These are phyloP conservation scores for Channa argus DNA, from an alignment of 2,113 vertebrate genomes.

Conservation along the genomic window DNA sequence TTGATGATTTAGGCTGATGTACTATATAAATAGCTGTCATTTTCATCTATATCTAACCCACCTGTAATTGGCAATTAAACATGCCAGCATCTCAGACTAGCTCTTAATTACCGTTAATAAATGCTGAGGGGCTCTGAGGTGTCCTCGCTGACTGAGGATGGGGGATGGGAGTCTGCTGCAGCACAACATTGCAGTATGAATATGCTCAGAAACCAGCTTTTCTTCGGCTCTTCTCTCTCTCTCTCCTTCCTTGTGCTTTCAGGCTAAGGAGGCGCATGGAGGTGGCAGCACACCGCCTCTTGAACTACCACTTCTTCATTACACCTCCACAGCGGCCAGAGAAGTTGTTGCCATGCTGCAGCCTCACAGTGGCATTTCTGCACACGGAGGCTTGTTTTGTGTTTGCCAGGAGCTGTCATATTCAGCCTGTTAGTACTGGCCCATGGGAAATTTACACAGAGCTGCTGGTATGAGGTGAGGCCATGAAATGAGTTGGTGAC, in stretches of 20 bases:
- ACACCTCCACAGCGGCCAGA: constrained; percentile 34
- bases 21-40: constrained; percentile 79
- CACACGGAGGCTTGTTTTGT: constrained; percentile 59
- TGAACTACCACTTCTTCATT: constrained; percentile 45
- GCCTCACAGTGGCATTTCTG: constrained; percentile 56
- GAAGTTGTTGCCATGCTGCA: constrained; percentile 35
- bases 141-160: constrained; percentile 62
- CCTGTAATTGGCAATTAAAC: constrained; percentile 83
- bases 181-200: constrained; percentile 70
- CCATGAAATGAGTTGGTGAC: constrained; percentile 56
- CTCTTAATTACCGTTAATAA: constrained; percentile 85
- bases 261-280: constrained; percentile 24
- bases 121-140: constrained; percentile 71
- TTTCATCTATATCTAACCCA: constrained; percentile 76
- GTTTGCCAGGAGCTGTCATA: constrained; percentile 73
- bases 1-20: constrained; percentile 69
- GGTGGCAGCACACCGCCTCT: constrained; percentile 42
- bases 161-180: constrained; percentile 41
- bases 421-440: constrained; percentile 66
- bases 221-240: constrained; percentile 4
- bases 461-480: constrained; percentile 49
- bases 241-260: constrained; percentile 24
- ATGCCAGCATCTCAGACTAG: constrained; percentile 77
- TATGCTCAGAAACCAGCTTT: constrained; percentile 72
- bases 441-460: constrained; percentile 67